Conservation (phyloP, 2,113 vertebrate species). For the Odocoileus hemionus region DNA sequence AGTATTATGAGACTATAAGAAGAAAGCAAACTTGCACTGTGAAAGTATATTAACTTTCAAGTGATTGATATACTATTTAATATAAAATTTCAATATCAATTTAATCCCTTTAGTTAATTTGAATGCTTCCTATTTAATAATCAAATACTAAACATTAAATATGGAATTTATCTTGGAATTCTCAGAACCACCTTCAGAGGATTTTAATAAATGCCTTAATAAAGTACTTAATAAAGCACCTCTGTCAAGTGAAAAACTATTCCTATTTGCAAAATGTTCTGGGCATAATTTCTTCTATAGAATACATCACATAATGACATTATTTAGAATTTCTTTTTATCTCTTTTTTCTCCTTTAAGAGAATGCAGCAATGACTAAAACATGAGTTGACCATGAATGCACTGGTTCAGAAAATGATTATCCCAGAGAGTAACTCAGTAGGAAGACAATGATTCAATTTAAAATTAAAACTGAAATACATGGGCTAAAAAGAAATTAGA, state of each 20-base stretch:
- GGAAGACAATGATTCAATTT: background rate
- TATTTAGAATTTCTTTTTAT: background rate
- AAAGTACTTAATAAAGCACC: background rate
- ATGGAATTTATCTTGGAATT: background rate
- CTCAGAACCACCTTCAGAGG: background rate
- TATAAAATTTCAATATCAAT: background rate
- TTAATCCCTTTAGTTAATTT: background rate
- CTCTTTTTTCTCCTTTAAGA: slow-evolving; percentile 24
- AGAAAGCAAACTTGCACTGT: background rate
- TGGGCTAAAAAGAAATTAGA: background rate
- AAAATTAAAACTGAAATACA: background rate
- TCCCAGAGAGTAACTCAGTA: background rate
- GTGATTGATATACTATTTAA: background rate
- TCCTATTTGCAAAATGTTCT: background rate
- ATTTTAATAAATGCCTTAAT: background rate
- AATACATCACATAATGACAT: background rate
- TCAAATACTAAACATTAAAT: background rate
- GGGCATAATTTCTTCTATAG: background rate
- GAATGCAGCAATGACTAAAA: background rate
- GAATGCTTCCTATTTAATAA: background rate
- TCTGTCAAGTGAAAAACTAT: background rate
- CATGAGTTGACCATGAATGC: background rate
- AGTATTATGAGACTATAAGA: background rate
- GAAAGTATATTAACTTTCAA: background rate
- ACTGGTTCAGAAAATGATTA: slow-evolving; percentile 5